Percentiles rank a stretch among this genome's conserved stretches.
Evolutionary conservation across 2,113 vertebrate genomes (phyloP).

Genomic region (Lutjanus erythropterus): DNA sequence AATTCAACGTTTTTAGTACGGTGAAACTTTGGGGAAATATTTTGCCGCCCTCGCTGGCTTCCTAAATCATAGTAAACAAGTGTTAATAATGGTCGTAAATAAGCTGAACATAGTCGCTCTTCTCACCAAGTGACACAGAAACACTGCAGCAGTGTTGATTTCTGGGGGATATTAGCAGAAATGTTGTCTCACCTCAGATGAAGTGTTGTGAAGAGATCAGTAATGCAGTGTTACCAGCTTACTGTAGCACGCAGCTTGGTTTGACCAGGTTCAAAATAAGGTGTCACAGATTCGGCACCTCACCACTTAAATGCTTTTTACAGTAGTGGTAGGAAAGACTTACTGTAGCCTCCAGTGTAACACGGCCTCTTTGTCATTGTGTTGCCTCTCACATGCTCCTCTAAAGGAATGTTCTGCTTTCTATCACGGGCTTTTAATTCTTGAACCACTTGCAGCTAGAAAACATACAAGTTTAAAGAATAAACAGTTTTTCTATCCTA

Average conservation of each 20-base stretch:
- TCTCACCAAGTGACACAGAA: neutral
- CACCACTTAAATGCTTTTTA: constrained; percentile 50
- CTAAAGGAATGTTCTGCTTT: constrained; percentile 7
- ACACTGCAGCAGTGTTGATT: constrained; percentile 8
- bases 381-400: neutral
- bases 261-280: constrained; percentile 12
- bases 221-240: constrained; percentile 14
- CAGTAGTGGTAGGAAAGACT: constrained; percentile 13
- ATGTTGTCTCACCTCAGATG: neutral
- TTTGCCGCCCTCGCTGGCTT: neutral
- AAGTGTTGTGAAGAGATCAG: constrained; percentile 10
- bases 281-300: constrained; percentile 29
- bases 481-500: no score
- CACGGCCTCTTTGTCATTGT: constrained; percentile 8
- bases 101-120: neutral
- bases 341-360: constrained; percentile 1
- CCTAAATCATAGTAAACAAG: neutral
- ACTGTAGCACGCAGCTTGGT: neutral
- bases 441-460: neutral
- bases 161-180: constrained; percentile 17
- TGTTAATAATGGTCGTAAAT: neutral
- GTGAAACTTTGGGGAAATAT: neutral
- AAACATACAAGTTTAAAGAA: constrained; percentile 1
- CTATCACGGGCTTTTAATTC: constrained; percentile 1
- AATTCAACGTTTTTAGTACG: neutral